A percentile compares a stretch with the other conserved stretches of the same genome.
phyloP scores from a whole-genome alignment of 1,140 invertebrate species.

The Drosophila repletoides region DNA sequence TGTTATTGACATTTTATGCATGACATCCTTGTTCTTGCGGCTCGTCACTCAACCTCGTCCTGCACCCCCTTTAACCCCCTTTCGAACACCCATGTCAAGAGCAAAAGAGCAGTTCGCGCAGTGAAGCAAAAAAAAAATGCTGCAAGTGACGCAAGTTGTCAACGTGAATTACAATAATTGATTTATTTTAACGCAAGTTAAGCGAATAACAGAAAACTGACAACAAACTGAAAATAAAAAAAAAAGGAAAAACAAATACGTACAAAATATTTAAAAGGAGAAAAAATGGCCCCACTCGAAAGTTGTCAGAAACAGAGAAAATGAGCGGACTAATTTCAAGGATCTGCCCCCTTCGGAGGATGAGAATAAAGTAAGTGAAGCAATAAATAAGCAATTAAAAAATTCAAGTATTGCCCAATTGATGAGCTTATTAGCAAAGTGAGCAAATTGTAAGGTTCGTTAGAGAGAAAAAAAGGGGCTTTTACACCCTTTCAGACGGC shows the following conservation, averaged over 20 bases:
- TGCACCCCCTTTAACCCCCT: conserved; percentile 8
- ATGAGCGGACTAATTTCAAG: conserved; percentile 21
- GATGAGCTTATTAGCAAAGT: conserved; percentile 48
- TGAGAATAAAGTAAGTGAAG: conserved; percentile 28
- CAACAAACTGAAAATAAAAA: neutral
- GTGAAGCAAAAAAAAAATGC: conserved; percentile 36
- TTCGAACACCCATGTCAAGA: conserved; percentile 56
- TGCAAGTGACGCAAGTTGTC: conserved; percentile 76
- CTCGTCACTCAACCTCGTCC: conserved; percentile 15
- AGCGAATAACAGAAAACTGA: conserved; percentile 51
- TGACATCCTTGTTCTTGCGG: conserved; percentile 53
- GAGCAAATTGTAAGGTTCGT: conserved; percentile 32
- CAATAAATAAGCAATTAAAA: conserved; percentile 54
- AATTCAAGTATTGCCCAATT: conserved; percentile 21
- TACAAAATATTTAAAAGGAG: neutral
- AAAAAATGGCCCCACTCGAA: conserved; percentile 47
- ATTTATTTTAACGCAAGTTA: conserved; percentile 75
- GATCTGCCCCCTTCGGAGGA: neutral
- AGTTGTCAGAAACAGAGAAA: conserved; percentile 57
- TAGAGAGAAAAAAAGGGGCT: conserved; percentile 3
- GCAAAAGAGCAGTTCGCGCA: conserved; percentile 41
- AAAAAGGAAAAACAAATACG: conserved; percentile 11
- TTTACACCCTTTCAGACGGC: too few species aligned
- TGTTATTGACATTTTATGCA: conserved; percentile 77
- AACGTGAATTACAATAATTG: conserved; percentile 79